A percentile compares a stretch with the other conserved stretches of the same genome.
Conservation (phyloP, 2,888 invertebrate species). For the Drosophila anomalata region DNA sequence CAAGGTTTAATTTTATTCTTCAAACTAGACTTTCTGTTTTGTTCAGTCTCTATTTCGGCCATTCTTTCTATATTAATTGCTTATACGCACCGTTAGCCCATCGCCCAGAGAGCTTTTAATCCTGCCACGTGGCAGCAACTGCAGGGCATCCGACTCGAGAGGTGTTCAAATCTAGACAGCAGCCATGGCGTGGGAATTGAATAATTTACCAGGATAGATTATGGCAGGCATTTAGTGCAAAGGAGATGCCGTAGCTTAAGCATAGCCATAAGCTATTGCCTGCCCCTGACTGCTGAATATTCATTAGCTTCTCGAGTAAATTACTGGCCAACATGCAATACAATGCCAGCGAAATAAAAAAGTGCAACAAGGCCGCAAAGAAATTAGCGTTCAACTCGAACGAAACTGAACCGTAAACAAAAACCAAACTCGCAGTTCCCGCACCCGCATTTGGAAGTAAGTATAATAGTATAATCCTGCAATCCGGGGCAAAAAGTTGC, state of each 20-base stretch:
- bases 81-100: slow-evolving; percentile 30
- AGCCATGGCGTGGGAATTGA: slow-evolving; percentile 26
- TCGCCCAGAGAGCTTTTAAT: slow-evolving; percentile 30
- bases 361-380: slow-evolving; percentile 40
- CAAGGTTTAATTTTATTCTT: not conserved
- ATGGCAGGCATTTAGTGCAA: slow-evolving; percentile 20
- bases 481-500: slow-evolving; percentile 60
- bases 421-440: slow-evolving; percentile 30
- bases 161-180: slow-evolving; percentile 35
- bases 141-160: slow-evolving; percentile 21
- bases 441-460: slow-evolving; percentile 31
- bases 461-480: slow-evolving; percentile 2
- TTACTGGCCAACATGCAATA: slow-evolving; percentile 43
- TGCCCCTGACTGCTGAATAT: slow-evolving; percentile 37
- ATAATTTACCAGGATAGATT: slow-evolving; percentile 43
- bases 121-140: slow-evolving; percentile 41
- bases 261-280: slow-evolving; percentile 35
- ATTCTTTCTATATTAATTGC: slow-evolving; percentile 29
- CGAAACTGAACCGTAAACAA: slow-evolving; percentile 52
- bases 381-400: slow-evolving; percentile 67
- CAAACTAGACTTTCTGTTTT: not conserved
- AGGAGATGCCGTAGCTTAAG: slow-evolving; percentile 12
- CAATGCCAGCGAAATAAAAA: slow-evolving; percentile 2
- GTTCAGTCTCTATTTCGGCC: not conserved
- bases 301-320: slow-evolving; percentile 36